These are phyloP conservation scores for Notoglanidium macrostoma DNA, from an alignment of 2,797 vertebrate species.

Conservation along the genomic window DNA sequence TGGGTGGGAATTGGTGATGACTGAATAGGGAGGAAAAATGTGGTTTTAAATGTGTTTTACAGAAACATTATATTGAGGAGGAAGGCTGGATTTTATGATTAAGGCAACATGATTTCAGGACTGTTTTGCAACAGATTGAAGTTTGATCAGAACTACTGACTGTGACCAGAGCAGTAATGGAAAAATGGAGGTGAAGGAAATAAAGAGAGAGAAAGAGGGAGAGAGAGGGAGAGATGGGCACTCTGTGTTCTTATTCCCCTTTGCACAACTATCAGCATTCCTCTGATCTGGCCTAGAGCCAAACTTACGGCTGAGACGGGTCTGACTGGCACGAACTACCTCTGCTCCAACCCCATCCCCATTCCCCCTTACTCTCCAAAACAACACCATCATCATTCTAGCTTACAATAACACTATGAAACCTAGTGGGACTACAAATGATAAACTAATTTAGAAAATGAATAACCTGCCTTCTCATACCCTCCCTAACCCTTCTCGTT, in stretches of 20 bases:
- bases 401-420: conserved; percentile 7
- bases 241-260: conserved; percentile 41
- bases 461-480: neutral
- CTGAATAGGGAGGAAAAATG: neutral
- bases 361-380: conserved; percentile 26
- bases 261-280: conserved; percentile 55
- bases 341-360: conserved; percentile 28
- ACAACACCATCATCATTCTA: conserved; percentile 33
- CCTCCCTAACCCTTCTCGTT: neutral
- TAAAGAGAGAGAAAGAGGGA: conserved; percentile 18
- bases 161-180: conserved; percentile 38
- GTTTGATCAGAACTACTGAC: conserved; percentile 38
- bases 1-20: neutral
- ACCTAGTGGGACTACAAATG: neutral
- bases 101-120: conserved; percentile 36
- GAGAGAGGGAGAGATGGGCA: conserved; percentile 21
- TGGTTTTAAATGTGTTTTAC: neutral
- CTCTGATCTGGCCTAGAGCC: conserved; percentile 52
- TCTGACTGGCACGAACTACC: conserved; percentile 51
- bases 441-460: neutral
- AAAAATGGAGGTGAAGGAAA: neutral
- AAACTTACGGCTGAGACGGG: conserved; percentile 39
- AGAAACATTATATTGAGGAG: conserved; percentile 37
- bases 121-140: conserved; percentile 12
- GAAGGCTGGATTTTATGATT: conserved; percentile 17